These are phyloP conservation scores for Spatula clypeata DNA, from an alignment of 2,797 vertebrate species.

Conservation along the genomic window DNA sequence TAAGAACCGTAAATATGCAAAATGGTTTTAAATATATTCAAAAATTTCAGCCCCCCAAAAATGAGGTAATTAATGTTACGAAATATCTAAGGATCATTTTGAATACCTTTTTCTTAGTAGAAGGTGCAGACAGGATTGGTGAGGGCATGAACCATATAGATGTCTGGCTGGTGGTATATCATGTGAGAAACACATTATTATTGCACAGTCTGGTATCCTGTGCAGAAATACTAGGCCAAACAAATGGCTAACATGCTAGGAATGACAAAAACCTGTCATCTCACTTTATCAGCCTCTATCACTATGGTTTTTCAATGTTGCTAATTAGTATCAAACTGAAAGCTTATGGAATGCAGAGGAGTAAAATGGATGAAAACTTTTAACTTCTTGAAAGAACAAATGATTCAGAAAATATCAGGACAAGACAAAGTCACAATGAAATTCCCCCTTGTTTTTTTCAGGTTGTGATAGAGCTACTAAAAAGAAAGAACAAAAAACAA, in stretches of 20 bases:
- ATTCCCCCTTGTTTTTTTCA: background rate
- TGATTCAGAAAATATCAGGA: background rate
- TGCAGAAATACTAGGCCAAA: constrained; percentile 30
- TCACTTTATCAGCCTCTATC: background rate
- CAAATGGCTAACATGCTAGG: background rate
- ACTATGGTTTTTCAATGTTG: background rate
- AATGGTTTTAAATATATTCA: background rate
- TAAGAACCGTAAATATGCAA: background rate
- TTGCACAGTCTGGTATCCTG: background rate
- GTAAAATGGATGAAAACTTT: background rate
- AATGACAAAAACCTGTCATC: constrained; percentile 29
- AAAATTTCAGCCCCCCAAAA: background rate
- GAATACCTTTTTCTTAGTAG: rapidly evolving
- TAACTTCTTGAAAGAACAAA: background rate
- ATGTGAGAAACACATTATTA: background rate
- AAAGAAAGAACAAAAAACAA: background rate
- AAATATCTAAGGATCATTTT: background rate
- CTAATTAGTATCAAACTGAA: background rate
- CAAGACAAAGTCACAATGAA: background rate
- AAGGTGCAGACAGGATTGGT: background rate
- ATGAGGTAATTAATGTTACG: background rate
- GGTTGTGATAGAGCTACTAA: background rate
- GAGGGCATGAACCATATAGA: background rate
- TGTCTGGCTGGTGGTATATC: background rate
- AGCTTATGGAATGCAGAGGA: background rate